Evolutionary conservation across 2,888 invertebrate species (phyloP), one percentile per base, ranked within the genome.

Genomic region (Callosobruchus maculatus): DNA sequence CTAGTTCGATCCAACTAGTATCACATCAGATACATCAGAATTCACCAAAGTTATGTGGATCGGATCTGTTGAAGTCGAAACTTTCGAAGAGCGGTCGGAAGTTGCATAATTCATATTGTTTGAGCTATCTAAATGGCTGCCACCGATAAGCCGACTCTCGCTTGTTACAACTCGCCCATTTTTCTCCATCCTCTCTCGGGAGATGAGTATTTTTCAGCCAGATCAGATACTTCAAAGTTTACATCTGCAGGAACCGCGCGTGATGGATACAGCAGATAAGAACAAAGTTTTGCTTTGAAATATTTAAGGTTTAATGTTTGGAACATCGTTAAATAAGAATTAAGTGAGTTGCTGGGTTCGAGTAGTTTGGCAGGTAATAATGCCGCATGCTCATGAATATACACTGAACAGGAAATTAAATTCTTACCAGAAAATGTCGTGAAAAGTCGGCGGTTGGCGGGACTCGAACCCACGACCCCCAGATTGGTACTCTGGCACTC

Each of bases 41-140:
- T n/a, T n/a, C n/a, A n/a, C n/a, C n/a, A n/a, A 76, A 77, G 75
- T 77, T 75, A 75, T 69, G 79, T 77, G 79, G 78, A 7, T 5
- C 76, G 78, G 79, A 80, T 80, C 79, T 80, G 79, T 78, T 76
- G 78, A 78, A 80, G 78, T 80, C 76, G 76, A 74, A 73, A 80
- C 76, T 77, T 80, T 79, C 78, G 74, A 80, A 80, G 77, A 81
- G 13, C 78, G 75, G 80, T 78, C 77, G 80, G 80, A 81, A 81
- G 81, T 80, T 84, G 83, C 83, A 84, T 84, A 84, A 84, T 84
- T 84, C 84, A 84, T 84, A 83, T 77, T 77, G 78, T 78, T 78
- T 75, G 76, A 77, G 83, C 81, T 84, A 84, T 84, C 83, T 83
- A 76, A 49, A 49, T 18, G 49, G 49, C 49, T 26, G 79, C 22